Base-by-base conservation (phyloP, 35 echinoderm and acorn worm genomes). In the Eucidaris tribuloides region DNA sequence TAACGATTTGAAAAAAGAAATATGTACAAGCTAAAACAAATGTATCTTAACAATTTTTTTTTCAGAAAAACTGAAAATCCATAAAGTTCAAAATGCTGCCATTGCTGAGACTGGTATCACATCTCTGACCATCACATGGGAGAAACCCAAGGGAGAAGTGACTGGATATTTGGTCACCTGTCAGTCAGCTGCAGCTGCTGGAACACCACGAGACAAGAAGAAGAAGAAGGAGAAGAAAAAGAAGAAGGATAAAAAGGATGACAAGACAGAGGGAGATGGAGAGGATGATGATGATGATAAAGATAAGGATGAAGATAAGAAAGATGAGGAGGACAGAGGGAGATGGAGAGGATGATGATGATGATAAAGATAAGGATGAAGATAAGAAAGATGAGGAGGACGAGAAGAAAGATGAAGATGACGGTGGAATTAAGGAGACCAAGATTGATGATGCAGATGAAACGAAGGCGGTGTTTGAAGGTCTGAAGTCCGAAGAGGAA, bases 141-240 rank as follows among this genome's bases (percentile, higher is more conserved):
- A 96, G 50, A 90, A 90, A 83, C 92, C 92, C 19, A 71, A 90
- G 60, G 87, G 84, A 42, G 71, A 77, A 34, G 31, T 85, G 64
- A 90, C 88, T 54, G 92, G 88, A 22, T 96, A 90, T 46, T 66
- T 80, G 28, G 38, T 96, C 19, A 86, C 78, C 14, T 96, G 88
- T 46, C 40, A 60, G 37, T 24, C 68, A 5, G 34, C 68, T 42
- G 35, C 49, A 40, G 34, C 43, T 62, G 64, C 62, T 13, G 40
- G n/a, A 50, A 71, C 66, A 15, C 56, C 43, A 3, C 58, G 62
- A 58, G 89, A 85, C 5, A 60, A 91, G 72, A 77, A 79, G 15
- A 45, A 20, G 6, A 76, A 55, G 48, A 74, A 39, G 20, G 42
- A 62, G 1, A 60, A 86, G 58, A 64, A 85, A 17, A 86, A 77